These are phyloP conservation scores for Amia ocellicauda DNA, from an alignment of 2,113 vertebrate species.

Conservation along the genomic window DNA sequence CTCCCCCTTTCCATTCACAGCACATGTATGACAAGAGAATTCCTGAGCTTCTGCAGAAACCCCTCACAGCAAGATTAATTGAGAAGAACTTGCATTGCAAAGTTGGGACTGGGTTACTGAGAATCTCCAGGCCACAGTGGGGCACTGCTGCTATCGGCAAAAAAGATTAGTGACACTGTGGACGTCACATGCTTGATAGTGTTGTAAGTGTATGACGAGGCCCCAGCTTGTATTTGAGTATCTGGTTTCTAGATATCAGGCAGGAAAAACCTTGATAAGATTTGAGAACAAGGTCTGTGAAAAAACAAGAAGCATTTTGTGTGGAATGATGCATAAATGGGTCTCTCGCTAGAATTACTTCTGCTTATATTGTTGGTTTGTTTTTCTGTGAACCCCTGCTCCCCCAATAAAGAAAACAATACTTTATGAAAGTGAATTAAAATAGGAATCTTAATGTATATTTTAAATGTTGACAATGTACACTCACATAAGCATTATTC, in stretches of 20 bases:
- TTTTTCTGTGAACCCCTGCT: no score
- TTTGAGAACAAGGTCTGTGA: constrained; percentile 10
- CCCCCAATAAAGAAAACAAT: no score
- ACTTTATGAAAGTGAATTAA: no score
- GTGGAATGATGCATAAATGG: no score
- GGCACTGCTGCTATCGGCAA: constrained; percentile 18
- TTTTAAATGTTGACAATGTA: no score
- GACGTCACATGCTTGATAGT: constrained; percentile 15
- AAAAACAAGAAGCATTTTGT: background rate
- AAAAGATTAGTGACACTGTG: constrained; percentile 25
- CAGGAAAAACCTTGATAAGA: constrained; percentile 12
- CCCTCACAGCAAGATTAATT: background rate
- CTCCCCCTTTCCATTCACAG: no score
- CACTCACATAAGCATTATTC: no score
- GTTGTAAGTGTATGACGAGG: constrained; percentile 12
- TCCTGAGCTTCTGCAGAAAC: background rate
- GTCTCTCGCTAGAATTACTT: no score
- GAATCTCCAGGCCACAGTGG: constrained; percentile 1
- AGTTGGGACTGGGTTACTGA: background rate
- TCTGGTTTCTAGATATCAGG: constrained; percentile 24
- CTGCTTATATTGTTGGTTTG: no score
- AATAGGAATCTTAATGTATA: no score
- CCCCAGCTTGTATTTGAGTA: constrained; percentile 14
- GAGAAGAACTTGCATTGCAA: background rate
- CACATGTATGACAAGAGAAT: no score